Evolutionary conservation across 2,113 vertebrate species (phyloP).

Genomic region (Hippocampus zosterae): DNA sequence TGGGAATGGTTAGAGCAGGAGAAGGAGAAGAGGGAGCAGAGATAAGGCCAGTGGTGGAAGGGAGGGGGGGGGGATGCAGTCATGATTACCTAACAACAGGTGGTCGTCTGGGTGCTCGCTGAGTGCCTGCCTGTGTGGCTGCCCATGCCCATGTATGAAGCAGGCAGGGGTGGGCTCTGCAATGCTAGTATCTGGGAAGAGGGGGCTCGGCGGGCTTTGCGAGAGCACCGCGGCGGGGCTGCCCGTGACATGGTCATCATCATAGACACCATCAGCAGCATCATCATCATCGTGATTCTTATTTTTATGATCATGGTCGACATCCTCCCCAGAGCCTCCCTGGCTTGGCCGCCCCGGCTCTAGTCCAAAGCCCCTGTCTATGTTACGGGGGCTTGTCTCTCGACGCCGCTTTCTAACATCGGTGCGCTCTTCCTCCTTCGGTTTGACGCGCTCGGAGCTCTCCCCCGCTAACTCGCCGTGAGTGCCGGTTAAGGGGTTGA

Average conservation of each 20-base stretch:
- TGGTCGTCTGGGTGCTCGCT: constrained; percentile 71
- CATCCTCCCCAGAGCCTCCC: constrained; percentile 57
- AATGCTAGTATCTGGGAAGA: constrained; percentile 75
- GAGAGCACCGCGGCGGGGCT: constrained; percentile 63
- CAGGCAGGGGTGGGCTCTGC: constrained; percentile 68
- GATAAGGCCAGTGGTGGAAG: constrained; percentile 60
- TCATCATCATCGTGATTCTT: constrained; percentile 31
- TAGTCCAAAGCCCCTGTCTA: constrained; percentile 57
- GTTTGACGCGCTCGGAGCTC: constrained; percentile 21
- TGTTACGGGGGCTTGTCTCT: constrained; percentile 37
- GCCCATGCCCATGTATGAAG: constrained; percentile 70
- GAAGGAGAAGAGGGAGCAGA: constrained; percentile 68
- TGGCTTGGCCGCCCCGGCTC: constrained; percentile 50
- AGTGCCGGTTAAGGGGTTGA: constrained; percentile 34
- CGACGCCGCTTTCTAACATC: constrained; percentile 48
- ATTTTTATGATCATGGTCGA: constrained; percentile 56
- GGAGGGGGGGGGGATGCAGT: constrained; percentile 68
- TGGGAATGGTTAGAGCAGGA: constrained; percentile 72
- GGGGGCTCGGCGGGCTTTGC: constrained; percentile 63
- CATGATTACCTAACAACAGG: constrained; percentile 78
- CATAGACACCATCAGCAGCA: constrained; percentile 42
- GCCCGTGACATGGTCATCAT: constrained; percentile 66
- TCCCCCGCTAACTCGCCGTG: constrained; percentile 39
- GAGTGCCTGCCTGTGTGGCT: constrained; percentile 73
- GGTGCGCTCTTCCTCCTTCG: constrained; percentile 30